phyloP scores from a whole-genome alignment of 1,140 invertebrate species.

The Lerema accius region DNA sequence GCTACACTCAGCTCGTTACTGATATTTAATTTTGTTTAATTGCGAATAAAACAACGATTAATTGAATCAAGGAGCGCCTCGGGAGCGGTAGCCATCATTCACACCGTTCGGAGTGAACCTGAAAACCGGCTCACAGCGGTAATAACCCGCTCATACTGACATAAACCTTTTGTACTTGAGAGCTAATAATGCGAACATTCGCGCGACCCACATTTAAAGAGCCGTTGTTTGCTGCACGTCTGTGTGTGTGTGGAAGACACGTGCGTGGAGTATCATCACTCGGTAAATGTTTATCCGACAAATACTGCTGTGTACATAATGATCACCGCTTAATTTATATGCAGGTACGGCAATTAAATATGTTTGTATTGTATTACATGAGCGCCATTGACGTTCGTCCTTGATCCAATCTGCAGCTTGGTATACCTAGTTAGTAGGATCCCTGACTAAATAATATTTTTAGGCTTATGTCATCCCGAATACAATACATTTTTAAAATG shows the following conservation, averaged over 20 bases:
- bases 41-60: not conserved
- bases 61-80: not conserved
- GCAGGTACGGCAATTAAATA: too few species aligned
- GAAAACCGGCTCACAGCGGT: not conserved
- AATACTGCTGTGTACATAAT: constrained; percentile 3
- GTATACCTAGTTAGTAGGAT: too few species aligned
- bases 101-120: not conserved
- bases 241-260: too few species aligned
- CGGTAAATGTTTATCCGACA: constrained; percentile 1
- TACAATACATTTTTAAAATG: too few species aligned
- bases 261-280: not conserved
- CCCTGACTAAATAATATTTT: too few species aligned
- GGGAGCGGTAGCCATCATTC: not conserved
- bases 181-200: constrained; percentile 14
- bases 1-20: not conserved
- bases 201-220: constrained; percentile 19
- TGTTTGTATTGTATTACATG: too few species aligned
- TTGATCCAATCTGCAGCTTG: too few species aligned
- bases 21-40: not conserved
- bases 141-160: not conserved
- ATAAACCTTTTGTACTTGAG: not conserved
- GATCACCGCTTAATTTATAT: not conserved
- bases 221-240: not conserved
- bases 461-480: too few species aligned
- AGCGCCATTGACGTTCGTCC: too few species aligned